Percentiles rank a stretch among this genome's conserved stretches.
Evolutionary conservation across 2,113 vertebrate genomes (phyloP).

Genomic region (Romanogobio albipinnatus): DNA sequence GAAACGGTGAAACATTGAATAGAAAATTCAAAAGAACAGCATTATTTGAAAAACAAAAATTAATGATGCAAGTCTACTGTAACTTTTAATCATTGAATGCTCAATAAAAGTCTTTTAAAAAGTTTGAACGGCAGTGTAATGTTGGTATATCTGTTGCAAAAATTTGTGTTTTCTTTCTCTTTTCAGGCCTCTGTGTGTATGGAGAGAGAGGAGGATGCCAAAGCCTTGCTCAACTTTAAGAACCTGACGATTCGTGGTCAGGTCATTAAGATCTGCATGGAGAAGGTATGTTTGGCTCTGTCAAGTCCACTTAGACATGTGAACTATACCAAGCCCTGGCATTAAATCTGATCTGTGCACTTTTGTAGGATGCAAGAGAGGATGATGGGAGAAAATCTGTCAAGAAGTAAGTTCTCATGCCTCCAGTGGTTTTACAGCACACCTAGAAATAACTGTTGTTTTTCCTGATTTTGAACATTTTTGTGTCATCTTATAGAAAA

Average conservation of each 20-base stretch:
- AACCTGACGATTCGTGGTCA: slow-evolving; percentile 57
- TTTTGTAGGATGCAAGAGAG: slow-evolving; percentile 37
- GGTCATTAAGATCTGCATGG: slow-evolving; percentile 54
- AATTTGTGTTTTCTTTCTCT: neutral
- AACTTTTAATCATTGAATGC: neutral
- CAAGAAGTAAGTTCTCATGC: slow-evolving; percentile 49
- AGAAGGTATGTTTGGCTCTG: slow-evolving; percentile 57
- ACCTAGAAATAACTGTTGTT: neutral
- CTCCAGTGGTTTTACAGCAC: neutral
- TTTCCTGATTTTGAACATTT: too few species aligned
- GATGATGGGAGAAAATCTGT: neutral
- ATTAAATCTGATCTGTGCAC: neutral
- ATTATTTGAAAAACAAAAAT: too few species aligned
- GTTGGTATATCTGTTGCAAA: neutral
- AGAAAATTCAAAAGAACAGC: too few species aligned
- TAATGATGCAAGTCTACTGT: too few species aligned
- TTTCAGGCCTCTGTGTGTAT: slow-evolving; percentile 68
- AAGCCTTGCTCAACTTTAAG: slow-evolving; percentile 60
- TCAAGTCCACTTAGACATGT: neutral
- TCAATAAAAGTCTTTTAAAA: neutral
- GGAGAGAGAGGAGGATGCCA: slow-evolving; percentile 69
- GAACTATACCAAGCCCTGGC: neutral
- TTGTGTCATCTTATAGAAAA: slow-evolving; percentile 29
- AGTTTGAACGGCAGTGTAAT: too few species aligned
- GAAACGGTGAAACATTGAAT: neutral